Conservation (phyloP, 1,140 invertebrate species). For the Polypedilum vanderplanki region DNA sequence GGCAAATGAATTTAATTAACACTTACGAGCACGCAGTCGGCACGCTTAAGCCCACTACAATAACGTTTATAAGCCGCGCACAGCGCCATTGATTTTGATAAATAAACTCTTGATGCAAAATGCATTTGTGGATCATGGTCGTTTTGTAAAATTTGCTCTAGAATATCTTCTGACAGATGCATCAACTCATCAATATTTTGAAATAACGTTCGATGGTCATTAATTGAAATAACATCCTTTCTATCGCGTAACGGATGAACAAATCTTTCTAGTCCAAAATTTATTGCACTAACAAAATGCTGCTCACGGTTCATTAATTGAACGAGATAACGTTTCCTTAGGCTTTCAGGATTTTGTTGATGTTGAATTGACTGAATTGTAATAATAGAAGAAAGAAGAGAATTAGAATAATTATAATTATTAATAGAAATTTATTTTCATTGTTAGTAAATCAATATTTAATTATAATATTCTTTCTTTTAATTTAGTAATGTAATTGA, state of each 20-base stretch:
- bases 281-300: conserved; percentile 63
- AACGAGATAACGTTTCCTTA: conserved; percentile 49
- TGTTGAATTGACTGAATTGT: conserved; percentile 39
- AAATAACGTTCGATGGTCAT: conserved; percentile 68
- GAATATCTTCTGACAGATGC: conserved; percentile 68
- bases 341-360: conserved; percentile 45
- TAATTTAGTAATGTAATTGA: too few species aligned
- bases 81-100: conserved; percentile 62
- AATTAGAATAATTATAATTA: too few species aligned
- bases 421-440: too few species aligned
- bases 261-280: conserved; percentile 67
- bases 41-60: conserved; percentile 70
- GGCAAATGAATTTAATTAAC: not conserved
- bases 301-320: conserved; percentile 59
- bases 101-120: conserved; percentile 59
- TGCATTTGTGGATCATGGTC: conserved; percentile 61
- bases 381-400: not conserved
- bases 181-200: conserved; percentile 76
- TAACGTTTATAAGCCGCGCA: conserved; percentile 70
- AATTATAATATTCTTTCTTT: too few species aligned
- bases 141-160: conserved; percentile 64
- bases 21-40: conserved; percentile 67
- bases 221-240: conserved; percentile 61
- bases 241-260: conserved; percentile 62
- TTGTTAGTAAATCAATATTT: too few species aligned